These are phyloP conservation scores for Sympetrum striolatum DNA, from an alignment of 2,888 invertebrate genomes.

Conservation along the genomic window DNA sequence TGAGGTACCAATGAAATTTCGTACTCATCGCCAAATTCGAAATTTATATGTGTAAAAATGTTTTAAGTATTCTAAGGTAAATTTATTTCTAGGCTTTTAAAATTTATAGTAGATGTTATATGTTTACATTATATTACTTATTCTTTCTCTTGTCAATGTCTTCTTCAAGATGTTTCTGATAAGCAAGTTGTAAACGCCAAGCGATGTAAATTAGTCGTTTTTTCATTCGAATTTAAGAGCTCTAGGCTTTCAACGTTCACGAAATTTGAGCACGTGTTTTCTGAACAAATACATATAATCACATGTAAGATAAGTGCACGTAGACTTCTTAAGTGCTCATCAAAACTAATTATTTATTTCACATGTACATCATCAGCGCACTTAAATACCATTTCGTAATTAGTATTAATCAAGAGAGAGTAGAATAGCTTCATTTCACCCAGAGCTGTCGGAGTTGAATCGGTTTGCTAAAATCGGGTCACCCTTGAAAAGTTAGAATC, in stretches of 20 bases:
- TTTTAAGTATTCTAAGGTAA: background rate
- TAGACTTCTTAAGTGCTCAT: background rate
- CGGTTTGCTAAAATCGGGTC: background rate
- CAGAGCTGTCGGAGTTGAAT: too few species aligned
- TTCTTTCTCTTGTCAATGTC: background rate
- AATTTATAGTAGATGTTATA: background rate
- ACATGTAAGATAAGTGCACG: background rate
- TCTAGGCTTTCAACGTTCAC: background rate
- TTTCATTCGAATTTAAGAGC: background rate
- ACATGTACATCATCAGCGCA: slow-evolving; percentile 6
- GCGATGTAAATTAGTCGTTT: background rate
- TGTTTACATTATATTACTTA: background rate
- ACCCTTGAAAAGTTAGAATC: background rate
- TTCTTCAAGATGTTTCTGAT: background rate
- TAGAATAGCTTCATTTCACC: background rate
- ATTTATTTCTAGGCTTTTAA: background rate
- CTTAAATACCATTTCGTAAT: background rate
- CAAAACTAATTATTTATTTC: background rate
- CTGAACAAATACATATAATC: background rate
- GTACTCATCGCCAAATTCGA: background rate
- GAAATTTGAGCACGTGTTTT: background rate
- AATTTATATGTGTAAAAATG: background rate
- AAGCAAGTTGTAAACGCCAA: background rate
- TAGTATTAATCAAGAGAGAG: background rate
- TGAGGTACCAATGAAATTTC: background rate